phyloP scores from a whole-genome alignment of 2,888 invertebrate genomes.

The Rhamnusium bicolor region DNA sequence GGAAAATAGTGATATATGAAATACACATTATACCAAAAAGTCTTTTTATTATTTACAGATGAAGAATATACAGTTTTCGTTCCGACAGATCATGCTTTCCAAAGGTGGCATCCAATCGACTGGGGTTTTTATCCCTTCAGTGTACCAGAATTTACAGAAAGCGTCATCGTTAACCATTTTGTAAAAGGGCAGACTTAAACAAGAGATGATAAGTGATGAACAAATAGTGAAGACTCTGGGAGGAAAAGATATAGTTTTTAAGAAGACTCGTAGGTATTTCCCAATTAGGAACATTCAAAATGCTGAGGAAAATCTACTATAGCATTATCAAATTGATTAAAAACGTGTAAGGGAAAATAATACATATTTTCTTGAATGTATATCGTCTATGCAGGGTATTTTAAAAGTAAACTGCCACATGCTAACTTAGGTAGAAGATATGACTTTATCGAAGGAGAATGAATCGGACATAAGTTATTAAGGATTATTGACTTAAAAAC shows the following conservation, averaged over 20 bases:
- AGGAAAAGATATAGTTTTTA: constrained; percentile 74
- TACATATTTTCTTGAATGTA: no score
- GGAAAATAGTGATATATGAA: no score
- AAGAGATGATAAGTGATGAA: constrained; percentile 74
- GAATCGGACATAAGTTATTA: no score
- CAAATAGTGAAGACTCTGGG: constrained; percentile 75
- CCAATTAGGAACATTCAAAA: constrained; percentile 6
- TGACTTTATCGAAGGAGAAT: no score
- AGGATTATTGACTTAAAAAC: no score
- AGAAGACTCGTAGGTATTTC: constrained; percentile 74
- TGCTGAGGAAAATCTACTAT: neutral
- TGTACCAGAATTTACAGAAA: constrained; percentile 78
- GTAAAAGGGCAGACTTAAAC: constrained; percentile 74
- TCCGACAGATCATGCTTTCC: constrained; percentile 79
- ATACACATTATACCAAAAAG: no score
- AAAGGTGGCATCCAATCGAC: constrained; percentile 80
- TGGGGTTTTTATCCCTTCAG: constrained; percentile 82
- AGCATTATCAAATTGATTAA: neutral
- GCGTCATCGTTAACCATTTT: constrained; percentile 77
- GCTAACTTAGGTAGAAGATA: no score
- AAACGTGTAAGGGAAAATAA: neutral
- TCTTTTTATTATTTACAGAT: constrained; percentile 67
- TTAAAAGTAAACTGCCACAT: no score
- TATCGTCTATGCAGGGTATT: no score
- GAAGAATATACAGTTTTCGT: constrained; percentile 77